Base-by-base conservation (phyloP, 2,888 invertebrate species). In the Dryobota labecula region DNA sequence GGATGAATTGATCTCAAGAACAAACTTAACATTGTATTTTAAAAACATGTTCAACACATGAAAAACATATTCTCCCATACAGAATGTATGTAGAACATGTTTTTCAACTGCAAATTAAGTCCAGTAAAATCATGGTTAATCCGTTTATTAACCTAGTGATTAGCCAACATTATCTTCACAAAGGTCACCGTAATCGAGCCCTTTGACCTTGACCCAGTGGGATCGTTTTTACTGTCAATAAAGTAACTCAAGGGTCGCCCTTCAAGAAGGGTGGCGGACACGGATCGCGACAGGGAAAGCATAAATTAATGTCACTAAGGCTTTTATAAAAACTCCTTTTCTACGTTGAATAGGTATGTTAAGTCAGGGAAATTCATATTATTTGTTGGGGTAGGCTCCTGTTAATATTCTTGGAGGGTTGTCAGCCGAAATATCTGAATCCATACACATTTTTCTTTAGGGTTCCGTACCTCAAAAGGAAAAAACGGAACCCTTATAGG, bases 191-290 rank as follows among this genome's bases (percentile, higher is more conserved):
- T 45, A 45, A 75, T 77, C 54, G 27, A 24, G 38, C 45, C 62
- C 38, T 27, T 43, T 75, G n/a, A 60, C 78, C 78, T 70, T 78
- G 78, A 75, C 78, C 76, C 36, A 58, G 62, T 5, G 38, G 38
- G 45, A 6, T 56, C 45, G 63, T 75, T 78, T 78, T 80, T 80
- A 85, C 78, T 83, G 83, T 78, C 80, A 83, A 83, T 84, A 87
- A 86, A 85, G 82, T 85, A 84, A 83, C 80, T 80, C 75, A 78
- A 84, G 84, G 86, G 87, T 84, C 71, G 58, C 73, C 71, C 74
- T 80, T 63, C 49, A 36, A 60, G 60, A 18, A 66, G 78, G 79
- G 78, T 65, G 67, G 69, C 79, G 45, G 51, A 41, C 51, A 45
- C 47, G n/a, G 57, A 53, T 61, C 30, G 45, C 27, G 56, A 74